Base-by-base conservation (phyloP, 2,888 invertebrate genomes). In the Watsonalla binaria region DNA sequence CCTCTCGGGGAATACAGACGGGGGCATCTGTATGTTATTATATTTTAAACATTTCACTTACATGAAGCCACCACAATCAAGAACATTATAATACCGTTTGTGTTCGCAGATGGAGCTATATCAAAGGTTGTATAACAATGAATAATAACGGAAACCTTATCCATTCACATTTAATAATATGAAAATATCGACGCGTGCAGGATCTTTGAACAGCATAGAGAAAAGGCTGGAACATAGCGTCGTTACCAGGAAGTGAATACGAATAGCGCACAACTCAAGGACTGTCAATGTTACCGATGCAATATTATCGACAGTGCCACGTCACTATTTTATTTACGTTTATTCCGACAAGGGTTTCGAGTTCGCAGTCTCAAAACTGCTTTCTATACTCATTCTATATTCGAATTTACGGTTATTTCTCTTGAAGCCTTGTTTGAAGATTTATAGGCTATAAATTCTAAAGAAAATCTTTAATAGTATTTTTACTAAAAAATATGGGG, bases 261-360 rank as follows among this genome's bases (percentile, higher is more conserved):
- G 85, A 82, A 86, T 84, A 76, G 78, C 76, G 74, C 74, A 79
- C 82, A 84, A 82, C 77, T 81, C 82, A 84, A 81, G 84, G 78
- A 81, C 80, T 78, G 77, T 75, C 72, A 68, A 61, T 59, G 67
- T 68, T 42, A 73, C 72, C 65, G 63, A 61, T 61, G 62, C 42
- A 42, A 11, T 42, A 24, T 11, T 56, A 53, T 54, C 47, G 37
- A 46, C 35, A 42, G 8, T 5, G 42, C n/a, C 39, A 15, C 49
- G 14, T 39, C 49, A 34, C 49, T 49, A 37, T 49, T 37, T 49
- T 37, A 37, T 49, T 37, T 15, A 49, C 42, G 42, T 6, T 42
- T 11, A 42, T 42, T 42, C 42, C 42, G 8, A 42, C 42, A 11
- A 42, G 42, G 42, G 42, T 11, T 11, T 42, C 11, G 42, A 11